Percentiles rank a stretch among this genome's conserved stretches.
Evolutionary conservation across 1,140 invertebrate genomes (phyloP).

Genomic region (Octopus sinensis): DNA sequence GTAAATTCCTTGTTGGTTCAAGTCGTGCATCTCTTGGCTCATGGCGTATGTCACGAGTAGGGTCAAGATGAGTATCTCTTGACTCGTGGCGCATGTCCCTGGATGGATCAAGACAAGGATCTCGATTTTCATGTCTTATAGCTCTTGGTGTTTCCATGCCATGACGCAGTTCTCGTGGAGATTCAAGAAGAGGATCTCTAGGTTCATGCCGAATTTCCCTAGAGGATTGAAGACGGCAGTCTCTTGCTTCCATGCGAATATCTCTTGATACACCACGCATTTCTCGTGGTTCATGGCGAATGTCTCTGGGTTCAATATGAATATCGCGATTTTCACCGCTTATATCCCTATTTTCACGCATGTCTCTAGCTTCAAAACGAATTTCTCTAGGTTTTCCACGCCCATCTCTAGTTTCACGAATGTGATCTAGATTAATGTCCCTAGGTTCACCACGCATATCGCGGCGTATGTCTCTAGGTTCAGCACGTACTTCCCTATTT

Average conservation of each 20-base stretch:
- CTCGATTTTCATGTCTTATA: background rate
- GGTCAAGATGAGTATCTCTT: background rate
- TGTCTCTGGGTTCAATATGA: constrained; percentile 6
- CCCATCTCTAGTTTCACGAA: background rate
- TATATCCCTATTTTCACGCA: background rate
- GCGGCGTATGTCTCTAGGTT: background rate
- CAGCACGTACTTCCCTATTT: background rate
- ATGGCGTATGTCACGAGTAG: background rate
- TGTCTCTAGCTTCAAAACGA: background rate
- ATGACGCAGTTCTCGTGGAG: background rate
- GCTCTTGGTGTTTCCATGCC: background rate
- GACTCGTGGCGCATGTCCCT: background rate
- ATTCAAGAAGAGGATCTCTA: background rate
- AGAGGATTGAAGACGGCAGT: background rate
- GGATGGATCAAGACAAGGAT: background rate
- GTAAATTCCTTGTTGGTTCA: background rate
- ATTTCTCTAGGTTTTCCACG: constrained; percentile 1
- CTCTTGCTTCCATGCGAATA: background rate
- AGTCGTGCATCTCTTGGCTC: background rate
- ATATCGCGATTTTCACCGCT: background rate
- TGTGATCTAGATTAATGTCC: background rate
- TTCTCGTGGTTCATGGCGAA: background rate
- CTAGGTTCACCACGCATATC: constrained; percentile 1
- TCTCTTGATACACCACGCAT: constrained; percentile 6
- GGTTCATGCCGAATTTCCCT: constrained; percentile 1